These are phyloP conservation scores for Dasypogon diadema DNA, from an alignment of 2,888 invertebrate genomes.

Conservation along the genomic window DNA sequence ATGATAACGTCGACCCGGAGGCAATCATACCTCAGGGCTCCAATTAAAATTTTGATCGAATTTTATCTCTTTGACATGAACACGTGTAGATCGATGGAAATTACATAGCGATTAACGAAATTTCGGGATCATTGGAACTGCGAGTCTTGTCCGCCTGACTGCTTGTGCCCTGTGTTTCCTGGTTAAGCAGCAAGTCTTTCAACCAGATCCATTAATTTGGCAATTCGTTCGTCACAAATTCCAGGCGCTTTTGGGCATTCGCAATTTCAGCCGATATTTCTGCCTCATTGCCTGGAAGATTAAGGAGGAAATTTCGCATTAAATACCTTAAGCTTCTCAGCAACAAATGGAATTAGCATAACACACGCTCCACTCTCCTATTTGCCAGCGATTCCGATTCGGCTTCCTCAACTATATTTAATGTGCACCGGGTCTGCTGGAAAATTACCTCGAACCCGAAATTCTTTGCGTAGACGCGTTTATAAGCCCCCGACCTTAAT, in stretches of 20 bases:
- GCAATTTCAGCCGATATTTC: constrained; percentile 3
- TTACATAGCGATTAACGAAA: constrained; percentile 49
- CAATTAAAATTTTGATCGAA: constrained; percentile 70
- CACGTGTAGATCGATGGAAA: constrained; percentile 53
- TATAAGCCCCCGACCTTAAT: constrained; percentile 48
- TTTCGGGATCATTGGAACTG: constrained; percentile 27
- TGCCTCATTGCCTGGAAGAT: constrained; percentile 7
- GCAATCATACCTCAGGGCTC: constrained; percentile 68
- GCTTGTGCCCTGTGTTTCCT: constrained; percentile 18
- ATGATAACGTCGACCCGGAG: constrained; percentile 45
- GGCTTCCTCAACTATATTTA: constrained; percentile 29
- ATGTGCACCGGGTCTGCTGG: constrained; percentile 5
- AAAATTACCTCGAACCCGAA: constrained; percentile 22
- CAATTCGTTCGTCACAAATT: constrained; percentile 37
- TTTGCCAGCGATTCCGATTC: neutral
- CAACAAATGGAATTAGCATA: constrained; percentile 30
- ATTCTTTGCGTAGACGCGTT: constrained; percentile 27
- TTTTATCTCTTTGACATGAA: constrained; percentile 63
- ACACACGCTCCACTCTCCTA: neutral
- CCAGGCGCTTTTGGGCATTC: constrained; percentile 38
- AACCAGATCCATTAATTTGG: constrained; percentile 5
- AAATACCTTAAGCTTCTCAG: constrained; percentile 1
- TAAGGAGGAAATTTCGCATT: constrained; percentile 17
- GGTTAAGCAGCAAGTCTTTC: constrained; percentile 7
- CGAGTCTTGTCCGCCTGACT: neutral